These are phyloP conservation scores for Mormyrus proboscirostris DNA, from an alignment of 2,797 vertebrate genomes.

Conservation along the genomic window DNA sequence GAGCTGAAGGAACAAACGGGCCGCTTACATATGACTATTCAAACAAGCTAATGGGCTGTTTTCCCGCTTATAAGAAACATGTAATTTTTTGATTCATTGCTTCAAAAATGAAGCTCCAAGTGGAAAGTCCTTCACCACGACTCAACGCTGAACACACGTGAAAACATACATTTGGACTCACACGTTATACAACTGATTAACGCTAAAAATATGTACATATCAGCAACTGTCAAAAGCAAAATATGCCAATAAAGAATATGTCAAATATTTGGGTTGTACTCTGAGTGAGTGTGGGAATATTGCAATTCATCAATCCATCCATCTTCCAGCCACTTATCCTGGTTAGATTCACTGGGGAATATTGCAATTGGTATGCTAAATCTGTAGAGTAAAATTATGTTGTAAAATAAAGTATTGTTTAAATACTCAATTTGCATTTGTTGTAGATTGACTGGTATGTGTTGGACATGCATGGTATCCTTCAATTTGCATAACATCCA, in stretches of 20 bases:
- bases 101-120: background rate
- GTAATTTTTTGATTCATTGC: background rate
- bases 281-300: background rate
- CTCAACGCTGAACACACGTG: background rate
- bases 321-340: background rate
- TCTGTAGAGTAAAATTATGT: background rate
- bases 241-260: background rate
- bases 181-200: background rate
- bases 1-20: background rate
- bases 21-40: background rate
- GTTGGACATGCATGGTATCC: constrained; percentile 12
- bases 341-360: background rate
- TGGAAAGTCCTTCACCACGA: background rate
- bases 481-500: constrained; percentile 13
- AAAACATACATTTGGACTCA: background rate
- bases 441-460: background rate
- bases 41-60: background rate
- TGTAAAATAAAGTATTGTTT: constrained; percentile 13
- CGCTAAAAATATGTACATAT: background rate
- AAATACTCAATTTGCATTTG: constrained; percentile 11
- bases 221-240: background rate
- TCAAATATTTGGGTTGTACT: background rate
- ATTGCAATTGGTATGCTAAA: constrained; percentile 6
- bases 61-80: background rate
- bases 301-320: background rate